Percentiles rank a stretch among this genome's conserved stretches.
Evolutionary conservation across 2,797 vertebrate species (phyloP).

Genomic region (Sebastes elongatus): DNA sequence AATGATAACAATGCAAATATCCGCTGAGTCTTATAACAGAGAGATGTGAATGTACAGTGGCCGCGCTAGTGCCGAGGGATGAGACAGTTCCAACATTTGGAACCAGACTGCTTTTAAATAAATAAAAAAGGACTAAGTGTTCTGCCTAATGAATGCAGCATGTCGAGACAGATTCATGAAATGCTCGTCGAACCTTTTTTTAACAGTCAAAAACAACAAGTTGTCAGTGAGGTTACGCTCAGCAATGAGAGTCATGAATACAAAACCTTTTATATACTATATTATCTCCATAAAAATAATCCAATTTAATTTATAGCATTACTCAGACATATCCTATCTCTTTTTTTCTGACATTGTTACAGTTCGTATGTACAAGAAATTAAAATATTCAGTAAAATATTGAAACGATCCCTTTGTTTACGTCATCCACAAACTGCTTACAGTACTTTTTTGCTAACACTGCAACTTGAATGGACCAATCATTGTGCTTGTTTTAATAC

Average conservation of each 20-base stretch:
- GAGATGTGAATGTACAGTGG: conserved; percentile 23
- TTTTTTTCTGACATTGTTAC: conserved; percentile 49
- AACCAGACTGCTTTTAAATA: conserved; percentile 59
- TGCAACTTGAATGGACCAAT: conserved; percentile 56
- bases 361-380: conserved; percentile 71
- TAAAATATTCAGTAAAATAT: conserved; percentile 74
- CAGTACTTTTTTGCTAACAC: conserved; percentile 73
- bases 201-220: conserved; percentile 36
- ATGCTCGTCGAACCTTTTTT: conserved; percentile 34
- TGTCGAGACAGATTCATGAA: conserved; percentile 36
- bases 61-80: conserved; percentile 14
- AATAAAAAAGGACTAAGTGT: conserved; percentile 62
- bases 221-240: conserved; percentile 67
- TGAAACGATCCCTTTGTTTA: conserved; percentile 77
- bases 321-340: conserved; percentile 53
- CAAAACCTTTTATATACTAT: conserved; percentile 78
- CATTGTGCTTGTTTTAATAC: conserved; percentile 70
- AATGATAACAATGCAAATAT: conserved; percentile 15
- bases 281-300: conserved; percentile 79
- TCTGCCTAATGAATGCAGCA: conserved; percentile 55
- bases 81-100: conserved; percentile 32
- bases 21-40: not conserved
- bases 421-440: conserved; percentile 56
- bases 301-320: conserved; percentile 76
- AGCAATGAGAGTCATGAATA: conserved; percentile 59